These are phyloP conservation scores for Apis laboriosa DNA, from an alignment of 1,140 invertebrate species.

Conservation along the genomic window DNA sequence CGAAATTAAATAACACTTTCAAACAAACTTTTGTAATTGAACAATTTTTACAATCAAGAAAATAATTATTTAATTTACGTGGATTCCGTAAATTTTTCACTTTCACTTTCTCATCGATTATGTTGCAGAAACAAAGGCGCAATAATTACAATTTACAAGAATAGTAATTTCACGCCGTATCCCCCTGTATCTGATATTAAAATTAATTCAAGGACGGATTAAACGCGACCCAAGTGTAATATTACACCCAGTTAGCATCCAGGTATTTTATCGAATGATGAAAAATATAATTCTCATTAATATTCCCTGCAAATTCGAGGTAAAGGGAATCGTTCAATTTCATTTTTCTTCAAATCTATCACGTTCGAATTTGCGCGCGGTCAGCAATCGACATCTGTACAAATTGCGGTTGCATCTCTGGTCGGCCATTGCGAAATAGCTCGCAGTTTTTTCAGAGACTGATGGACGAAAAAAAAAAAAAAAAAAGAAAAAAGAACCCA, in stretches of 20 bases:
- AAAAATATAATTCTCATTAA: not conserved
- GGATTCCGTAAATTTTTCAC: too few species aligned
- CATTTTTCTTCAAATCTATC: not conserved
- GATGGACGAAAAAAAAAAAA: conserved; percentile 2
- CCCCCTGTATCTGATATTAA: too few species aligned
- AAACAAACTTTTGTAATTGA: too few species aligned
- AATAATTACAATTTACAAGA: not conserved
- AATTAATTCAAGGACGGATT: too few species aligned
- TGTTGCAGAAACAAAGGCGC: not conserved
- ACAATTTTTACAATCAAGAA: too few species aligned
- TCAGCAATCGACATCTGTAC: not conserved
- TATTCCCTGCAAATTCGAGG: not conserved
- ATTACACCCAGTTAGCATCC: not conserved
- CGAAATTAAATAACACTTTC: too few species aligned
- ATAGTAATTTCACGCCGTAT: too few species aligned
- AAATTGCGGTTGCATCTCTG: not conserved
- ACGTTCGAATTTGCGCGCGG: conserved; percentile 5
- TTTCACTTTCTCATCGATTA: not conserved
- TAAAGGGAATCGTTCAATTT: not conserved
- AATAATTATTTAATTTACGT: too few species aligned
- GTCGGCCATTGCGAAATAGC: not conserved
- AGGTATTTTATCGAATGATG: not conserved
- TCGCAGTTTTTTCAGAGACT: not conserved
- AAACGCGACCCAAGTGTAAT: too few species aligned
- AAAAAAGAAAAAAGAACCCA: too few species aligned